Base-by-base conservation (phyloP, 2,113 vertebrate species). In the Etheostoma spectabile region DNA sequence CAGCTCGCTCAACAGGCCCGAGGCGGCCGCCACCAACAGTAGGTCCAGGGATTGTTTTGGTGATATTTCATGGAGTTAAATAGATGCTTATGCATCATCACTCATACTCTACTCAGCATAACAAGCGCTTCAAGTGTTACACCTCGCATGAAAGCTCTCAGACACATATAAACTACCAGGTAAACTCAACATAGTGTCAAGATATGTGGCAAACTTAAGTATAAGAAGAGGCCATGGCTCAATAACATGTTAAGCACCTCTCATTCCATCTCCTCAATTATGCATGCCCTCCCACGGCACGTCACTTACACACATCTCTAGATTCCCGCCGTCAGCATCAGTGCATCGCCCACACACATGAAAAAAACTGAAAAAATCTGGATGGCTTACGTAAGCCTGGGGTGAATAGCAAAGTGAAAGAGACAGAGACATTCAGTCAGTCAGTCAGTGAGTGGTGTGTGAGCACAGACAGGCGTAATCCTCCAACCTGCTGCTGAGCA, bases 1-100 rank as follows among this genome's bases (percentile, higher is more conserved):
- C 94, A 99, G 98, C 90, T 99, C 98, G 21, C 95, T 99, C 51
- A 99, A 98, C 94, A 96, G 97, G 61, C 98, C 98, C 0, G 97
- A 99, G 64, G 96, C 96, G 0, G 95, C 96, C 10, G 83, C 96
- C 64, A 91, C 96, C 46, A 96, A 97, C 91, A 95, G 98, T 99
- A 87, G 97, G 97, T 94, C 73, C 66, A 5, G 18, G 42, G 8
- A 38, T 52, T 52, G 59, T 61, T 67, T 59, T 12, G 57, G n/a
- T 35, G 66, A n/a, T 33, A 45, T 38, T 70, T 55, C 10, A 22
- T 33, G 11, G 73, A 57, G 76, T 71, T 64, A 68, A 85, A 74
- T 85, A 33, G 51, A 65, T 19, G 60, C 52, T 49, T 67, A 42
- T 42, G 38, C 68, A 53, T 55, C 33, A 57, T 78, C 76, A 70